These are phyloP conservation scores for Omphaloscelis lunosa DNA, from an alignment of 2,888 invertebrate genomes.

Conservation along the genomic window DNA sequence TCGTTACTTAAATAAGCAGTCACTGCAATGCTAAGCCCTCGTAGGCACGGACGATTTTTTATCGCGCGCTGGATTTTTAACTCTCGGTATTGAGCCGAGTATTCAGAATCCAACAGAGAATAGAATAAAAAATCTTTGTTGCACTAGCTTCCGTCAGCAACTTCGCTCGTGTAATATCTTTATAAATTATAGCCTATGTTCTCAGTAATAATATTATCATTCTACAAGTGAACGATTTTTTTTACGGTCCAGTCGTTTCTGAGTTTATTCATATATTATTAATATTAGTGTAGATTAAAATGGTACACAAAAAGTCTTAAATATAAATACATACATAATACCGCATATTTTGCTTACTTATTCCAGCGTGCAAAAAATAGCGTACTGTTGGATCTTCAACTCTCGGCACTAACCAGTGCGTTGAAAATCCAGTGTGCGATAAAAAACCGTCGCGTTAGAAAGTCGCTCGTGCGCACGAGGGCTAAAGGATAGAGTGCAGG, in stretches of 20 bases:
- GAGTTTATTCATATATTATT: too few relatives aligned
- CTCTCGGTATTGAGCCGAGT: neutral
- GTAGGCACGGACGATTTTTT: neutral
- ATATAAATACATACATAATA: neutral
- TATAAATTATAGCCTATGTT: too few relatives aligned
- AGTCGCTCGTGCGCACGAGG: neutral
- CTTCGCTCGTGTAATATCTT: too few relatives aligned
- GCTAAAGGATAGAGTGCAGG: conserved; percentile 42
- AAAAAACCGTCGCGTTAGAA: neutral
- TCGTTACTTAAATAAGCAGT: conserved; percentile 16
- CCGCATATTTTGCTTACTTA: neutral
- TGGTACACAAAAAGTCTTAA: neutral
- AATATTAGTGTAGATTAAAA: too few relatives aligned
- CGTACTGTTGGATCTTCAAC: too few relatives aligned
- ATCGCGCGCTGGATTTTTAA: too few relatives aligned
- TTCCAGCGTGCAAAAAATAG: neutral
- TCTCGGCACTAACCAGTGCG: neutral
- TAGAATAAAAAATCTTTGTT: neutral
- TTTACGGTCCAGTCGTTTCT: too few relatives aligned
- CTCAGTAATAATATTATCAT: too few relatives aligned
- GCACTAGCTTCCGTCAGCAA: too few relatives aligned
- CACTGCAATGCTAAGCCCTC: conserved; percentile 22
- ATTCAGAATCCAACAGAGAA: neutral
- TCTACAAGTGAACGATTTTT: too few relatives aligned
- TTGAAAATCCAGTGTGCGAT: neutral